These are phyloP conservation scores for Drosophila ananassae DNA, from an alignment of 1,140 invertebrate species.

Conservation along the genomic window DNA sequence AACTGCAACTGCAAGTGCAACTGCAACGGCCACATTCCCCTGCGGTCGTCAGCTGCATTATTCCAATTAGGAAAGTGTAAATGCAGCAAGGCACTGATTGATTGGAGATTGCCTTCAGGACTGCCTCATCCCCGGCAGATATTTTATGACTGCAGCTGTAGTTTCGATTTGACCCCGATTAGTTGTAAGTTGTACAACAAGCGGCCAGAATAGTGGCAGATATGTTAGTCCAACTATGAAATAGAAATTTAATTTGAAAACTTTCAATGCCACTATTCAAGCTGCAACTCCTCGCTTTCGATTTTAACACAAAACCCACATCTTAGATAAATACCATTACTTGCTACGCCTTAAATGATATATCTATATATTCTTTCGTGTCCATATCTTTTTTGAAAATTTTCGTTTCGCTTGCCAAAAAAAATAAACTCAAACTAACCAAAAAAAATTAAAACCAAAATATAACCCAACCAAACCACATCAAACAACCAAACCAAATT, in stretches of 20 bases:
- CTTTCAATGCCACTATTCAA: background rate
- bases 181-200: conserved; percentile 22
- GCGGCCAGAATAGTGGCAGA: background rate
- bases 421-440: conserved; percentile 24
- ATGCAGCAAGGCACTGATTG: conserved; percentile 43
- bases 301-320: conserved; percentile 30
- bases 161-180: conserved; percentile 21
- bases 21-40: conserved; percentile 23
- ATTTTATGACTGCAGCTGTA: conserved; percentile 5
- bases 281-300: background rate
- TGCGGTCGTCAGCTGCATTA: conserved; percentile 41
- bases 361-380: conserved; percentile 71
- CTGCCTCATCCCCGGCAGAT: background rate
- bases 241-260: background rate
- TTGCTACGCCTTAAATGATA: conserved; percentile 18
- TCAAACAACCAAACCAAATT: conserved; percentile 34
- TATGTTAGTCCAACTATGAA: background rate
- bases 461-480: conserved; percentile 31
- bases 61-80: conserved; percentile 45
- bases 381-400: conserved; percentile 72
- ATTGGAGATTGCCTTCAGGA: conserved; percentile 26
- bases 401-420: conserved; percentile 70
- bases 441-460: conserved; percentile 29
- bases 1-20: conserved; percentile 17
- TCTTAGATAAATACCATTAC: conserved; percentile 19